phyloP scores from a whole-genome alignment of 2,888 invertebrate genomes.

The Drosophila macrothrix region DNA sequence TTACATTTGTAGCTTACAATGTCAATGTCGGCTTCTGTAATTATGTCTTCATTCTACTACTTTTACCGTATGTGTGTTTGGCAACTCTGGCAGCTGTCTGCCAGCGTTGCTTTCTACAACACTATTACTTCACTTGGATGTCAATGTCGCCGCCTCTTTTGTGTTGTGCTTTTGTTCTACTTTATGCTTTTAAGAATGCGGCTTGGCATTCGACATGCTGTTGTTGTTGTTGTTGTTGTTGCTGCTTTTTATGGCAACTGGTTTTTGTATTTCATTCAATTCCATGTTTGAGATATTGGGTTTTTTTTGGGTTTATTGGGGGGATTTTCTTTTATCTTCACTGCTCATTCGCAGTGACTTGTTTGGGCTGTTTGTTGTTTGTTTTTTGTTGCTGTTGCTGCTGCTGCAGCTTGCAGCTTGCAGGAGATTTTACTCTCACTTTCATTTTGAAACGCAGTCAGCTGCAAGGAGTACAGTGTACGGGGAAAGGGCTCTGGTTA shows the following conservation, averaged over 20 bases:
- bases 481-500: conserved; percentile 9
- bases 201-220: conserved; percentile 1
- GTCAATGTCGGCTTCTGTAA: background rate
- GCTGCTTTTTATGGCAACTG: conserved; percentile 14
- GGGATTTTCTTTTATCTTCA: conserved; percentile 9
- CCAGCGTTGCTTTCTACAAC: conserved; percentile 4
- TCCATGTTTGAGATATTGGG: conserved; percentile 10
- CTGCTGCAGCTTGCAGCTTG: conserved; percentile 17
- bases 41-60: background rate
- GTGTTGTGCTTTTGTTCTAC: conserved; percentile 37
- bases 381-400: conserved; percentile 11
- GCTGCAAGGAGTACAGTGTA: background rate
- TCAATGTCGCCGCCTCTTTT: conserved; percentile 51
- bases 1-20: background rate
- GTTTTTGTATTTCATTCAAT: conserved; percentile 43
- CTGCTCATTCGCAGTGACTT: conserved; percentile 25
- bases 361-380: conserved; percentile 36
- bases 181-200: conserved; percentile 43
- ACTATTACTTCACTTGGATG: conserved; percentile 28
- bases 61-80: background rate
- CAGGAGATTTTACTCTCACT: conserved; percentile 61
- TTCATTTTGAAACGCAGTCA: conserved; percentile 42
- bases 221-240: background rate
- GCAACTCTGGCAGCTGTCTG: background rate
- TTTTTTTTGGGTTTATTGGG: background rate